These are phyloP conservation scores for Chlorops oryzae DNA, from an alignment of 1,140 invertebrate genomes.

Conservation along the genomic window DNA sequence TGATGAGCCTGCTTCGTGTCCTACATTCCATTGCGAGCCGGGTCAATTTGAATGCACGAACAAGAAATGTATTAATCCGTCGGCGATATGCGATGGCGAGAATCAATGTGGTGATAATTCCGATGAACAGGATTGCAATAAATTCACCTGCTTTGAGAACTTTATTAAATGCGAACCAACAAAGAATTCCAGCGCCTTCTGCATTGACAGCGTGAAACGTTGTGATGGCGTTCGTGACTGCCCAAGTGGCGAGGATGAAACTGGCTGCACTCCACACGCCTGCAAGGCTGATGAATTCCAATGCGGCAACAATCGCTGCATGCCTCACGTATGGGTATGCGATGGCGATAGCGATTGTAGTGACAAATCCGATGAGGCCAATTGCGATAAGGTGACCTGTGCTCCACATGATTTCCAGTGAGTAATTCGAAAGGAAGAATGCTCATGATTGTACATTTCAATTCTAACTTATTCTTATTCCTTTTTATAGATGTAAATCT, in stretches of 20 bases:
- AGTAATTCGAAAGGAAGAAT: constrained; percentile 44
- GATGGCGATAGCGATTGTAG: constrained; percentile 69
- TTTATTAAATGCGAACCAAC: constrained; percentile 40
- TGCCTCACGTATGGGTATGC: constrained; percentile 73
- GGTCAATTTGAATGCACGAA: constrained; percentile 74
- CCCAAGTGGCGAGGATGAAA: constrained; percentile 61
- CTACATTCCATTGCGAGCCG: constrained; percentile 63
- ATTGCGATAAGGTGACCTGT: constrained; percentile 55
- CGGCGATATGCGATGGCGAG: constrained; percentile 62
- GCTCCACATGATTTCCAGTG: constrained; percentile 48
- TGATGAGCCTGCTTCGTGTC: constrained; percentile 67
- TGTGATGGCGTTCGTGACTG: constrained; percentile 59
- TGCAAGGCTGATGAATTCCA: constrained; percentile 67
- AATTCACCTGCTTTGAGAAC: constrained; percentile 44
- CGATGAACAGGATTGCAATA: constrained; percentile 60
- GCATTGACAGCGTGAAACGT: constrained; percentile 36
- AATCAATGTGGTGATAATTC: constrained; percentile 60
- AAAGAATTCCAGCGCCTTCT: constrained; percentile 33
- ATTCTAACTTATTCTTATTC: constrained; percentile 1
- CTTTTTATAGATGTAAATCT: constrained; percentile 51
- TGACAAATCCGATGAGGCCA: constrained; percentile 61
- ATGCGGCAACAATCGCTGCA: constrained; percentile 62
- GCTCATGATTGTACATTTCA: background rate
- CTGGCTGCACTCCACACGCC: constrained; percentile 46
- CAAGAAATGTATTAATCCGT: constrained; percentile 59